A percentile compares a stretch with the other conserved stretches of the same genome.
Conservation (phyloP, 2,888 invertebrate genomes). For the Trimorus sp. region DNA sequence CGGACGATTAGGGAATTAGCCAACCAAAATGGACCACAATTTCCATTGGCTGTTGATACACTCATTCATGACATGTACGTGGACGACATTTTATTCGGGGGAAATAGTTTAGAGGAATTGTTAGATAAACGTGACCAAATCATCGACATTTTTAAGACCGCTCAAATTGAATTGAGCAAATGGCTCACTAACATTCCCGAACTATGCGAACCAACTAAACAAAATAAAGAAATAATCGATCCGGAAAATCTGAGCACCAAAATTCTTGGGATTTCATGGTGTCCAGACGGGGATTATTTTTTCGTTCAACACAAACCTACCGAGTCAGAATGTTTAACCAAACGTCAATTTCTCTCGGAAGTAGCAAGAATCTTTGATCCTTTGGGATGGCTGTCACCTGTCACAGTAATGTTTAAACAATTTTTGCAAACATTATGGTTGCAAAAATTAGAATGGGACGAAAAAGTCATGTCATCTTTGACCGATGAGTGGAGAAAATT, state of each 20-base stretch:
- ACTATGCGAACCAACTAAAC: too few species aligned
- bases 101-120: too few species aligned
- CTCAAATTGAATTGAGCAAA: too few species aligned
- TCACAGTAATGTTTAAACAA: background rate
- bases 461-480: background rate
- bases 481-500: background rate
- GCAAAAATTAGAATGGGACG: background rate
- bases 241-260: background rate
- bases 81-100: too few species aligned
- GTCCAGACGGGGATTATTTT: background rate
- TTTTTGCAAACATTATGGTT: too few species aligned
- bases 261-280: slow-evolving; percentile 21
- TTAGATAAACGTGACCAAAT: too few species aligned
- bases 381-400: slow-evolving; percentile 16
- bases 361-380: slow-evolving; percentile 10
- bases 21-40: background rate
- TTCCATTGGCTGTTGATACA: slow-evolving; percentile 5
- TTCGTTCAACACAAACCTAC: background rate
- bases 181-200: too few species aligned
- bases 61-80: too few species aligned
- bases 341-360: background rate
- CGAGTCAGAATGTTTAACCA: background rate
- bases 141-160: too few species aligned
- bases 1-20: slow-evolving; percentile 11
- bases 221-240: background rate